Conservation (phyloP, 1,140 invertebrate genomes). For the Philotrypesis tridentata region DNA sequence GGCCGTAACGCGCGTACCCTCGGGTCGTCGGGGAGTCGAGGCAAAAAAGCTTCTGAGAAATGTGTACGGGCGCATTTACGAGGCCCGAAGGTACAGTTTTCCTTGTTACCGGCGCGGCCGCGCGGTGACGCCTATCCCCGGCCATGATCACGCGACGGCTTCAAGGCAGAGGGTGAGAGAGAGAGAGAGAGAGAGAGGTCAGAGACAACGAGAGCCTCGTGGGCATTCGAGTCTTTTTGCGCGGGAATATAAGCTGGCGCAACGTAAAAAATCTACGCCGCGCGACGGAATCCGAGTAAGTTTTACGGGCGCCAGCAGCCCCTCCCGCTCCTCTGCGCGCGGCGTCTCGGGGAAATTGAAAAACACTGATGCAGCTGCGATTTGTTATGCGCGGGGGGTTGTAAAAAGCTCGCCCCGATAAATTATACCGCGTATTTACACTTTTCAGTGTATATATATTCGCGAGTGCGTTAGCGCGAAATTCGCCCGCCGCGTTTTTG, state of each 20-base stretch:
- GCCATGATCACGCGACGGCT: not conserved
- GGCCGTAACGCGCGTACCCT: conserved; percentile 20
- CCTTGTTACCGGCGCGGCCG: not conserved
- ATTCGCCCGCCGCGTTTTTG: too few relatives aligned
- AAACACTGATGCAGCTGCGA: not conserved
- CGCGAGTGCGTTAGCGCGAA: too few relatives aligned
- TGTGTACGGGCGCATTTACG: conserved; percentile 33
- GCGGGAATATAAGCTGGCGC: not conserved
- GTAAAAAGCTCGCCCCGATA: not conserved
- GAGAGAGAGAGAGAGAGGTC: not conserved
- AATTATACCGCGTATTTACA: not conserved
- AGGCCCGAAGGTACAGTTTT: conserved; percentile 44
- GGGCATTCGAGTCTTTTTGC: conserved; percentile 20
- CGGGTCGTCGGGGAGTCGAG: not conserved
- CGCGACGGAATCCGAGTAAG: not conserved
- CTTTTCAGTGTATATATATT: too few relatives aligned
- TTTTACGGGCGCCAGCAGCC: not conserved
- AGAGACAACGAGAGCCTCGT: not conserved
- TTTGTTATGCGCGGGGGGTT: not conserved
- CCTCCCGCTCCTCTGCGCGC: not conserved
- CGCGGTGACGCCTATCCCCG: not conserved
- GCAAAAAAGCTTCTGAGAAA: conserved; percentile 24
- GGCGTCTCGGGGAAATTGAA: not conserved
- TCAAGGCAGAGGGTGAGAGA: not conserved
- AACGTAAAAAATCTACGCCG: conserved; percentile 19